phyloP scores from a whole-genome alignment of 2,113 vertebrate genomes.

The Aythya baeri region DNA sequence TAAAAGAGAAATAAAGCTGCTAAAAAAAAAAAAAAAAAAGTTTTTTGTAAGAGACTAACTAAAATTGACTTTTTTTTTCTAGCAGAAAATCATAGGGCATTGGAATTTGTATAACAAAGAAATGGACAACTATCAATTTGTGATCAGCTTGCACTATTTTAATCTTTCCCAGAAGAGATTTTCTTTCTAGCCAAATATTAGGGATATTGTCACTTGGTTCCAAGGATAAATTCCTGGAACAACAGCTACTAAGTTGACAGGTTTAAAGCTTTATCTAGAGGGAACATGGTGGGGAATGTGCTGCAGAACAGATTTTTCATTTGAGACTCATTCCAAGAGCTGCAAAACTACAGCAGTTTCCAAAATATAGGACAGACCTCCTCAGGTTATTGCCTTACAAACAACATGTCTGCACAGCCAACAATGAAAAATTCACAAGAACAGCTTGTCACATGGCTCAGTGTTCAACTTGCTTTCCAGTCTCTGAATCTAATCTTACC shows the following conservation, averaged over 20 bases:
- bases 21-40: neutral
- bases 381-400: constrained; percentile 54
- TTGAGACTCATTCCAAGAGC: constrained; percentile 49
- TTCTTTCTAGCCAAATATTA: constrained; percentile 9
- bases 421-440: constrained; percentile 61
- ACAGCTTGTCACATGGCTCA: constrained; percentile 15
- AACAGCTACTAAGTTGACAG: neutral
- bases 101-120: neutral
- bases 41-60: neutral
- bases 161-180: neutral
- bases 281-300: neutral
- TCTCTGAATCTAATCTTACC: constrained; percentile 51
- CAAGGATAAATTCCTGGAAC: constrained; percentile 15
- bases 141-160: neutral
- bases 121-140: neutral
- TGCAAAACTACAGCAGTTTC: constrained; percentile 12
- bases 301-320: constrained; percentile 50
- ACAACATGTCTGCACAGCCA: constrained; percentile 18
- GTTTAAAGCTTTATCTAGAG: constrained; percentile 39
- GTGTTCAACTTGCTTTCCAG: neutral
- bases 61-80: neutral
- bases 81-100: neutral
- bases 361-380: constrained; percentile 61
- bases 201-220: neutral
- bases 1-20: neutral